Evolutionary conservation across 2,888 invertebrate genomes (phyloP), one percentile per base, ranked within the genome.

Genomic region (Mimas tiliae): DNA sequence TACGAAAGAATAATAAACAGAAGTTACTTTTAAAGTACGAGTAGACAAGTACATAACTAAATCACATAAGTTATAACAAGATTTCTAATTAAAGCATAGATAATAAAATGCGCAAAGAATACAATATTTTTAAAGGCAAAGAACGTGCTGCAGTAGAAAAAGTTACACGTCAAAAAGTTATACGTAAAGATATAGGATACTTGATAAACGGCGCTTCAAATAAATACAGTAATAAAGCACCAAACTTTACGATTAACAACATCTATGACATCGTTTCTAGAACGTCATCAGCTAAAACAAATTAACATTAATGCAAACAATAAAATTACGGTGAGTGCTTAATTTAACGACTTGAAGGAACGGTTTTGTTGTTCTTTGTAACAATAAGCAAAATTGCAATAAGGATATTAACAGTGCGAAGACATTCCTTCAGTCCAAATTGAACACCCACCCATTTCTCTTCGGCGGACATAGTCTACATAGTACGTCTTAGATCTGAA

Each of bases 381-480:
- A 76, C 67, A 81, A 85, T 81, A 86, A 85, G 85, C 50, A 6
- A 75, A 50, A 50, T 66, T 27, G 42, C 50, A 19, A 52, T 16
- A 52, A 11, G 27, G 8, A n/a, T 34, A 16, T 55, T 45, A 42
- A 74, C 67, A 72, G 89, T 90, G 90, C 87, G 80, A 66, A 67
- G 74, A 79, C 83, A 86, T 86, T 90, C 90, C 89, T 89, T 89
- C 89, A 83, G 84, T 86, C 86, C 82, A 88, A 89, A 87, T 90
- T 91, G 91, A 93, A 90, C 93, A 93, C 93, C 90, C 93, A 93
- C 93, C 93, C 90, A 91, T 85, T 80, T 92, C 89, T 88, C 93
- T 85, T 85, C 87, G 88, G 86, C 91, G 92, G 80, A 90, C 88
- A 90, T 93, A 93, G 86, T 93, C 93, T 92, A 93, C 86, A 90